Evolutionary conservation across 2,888 invertebrate genomes (phyloP), one percentile per base, ranked within the genome.

Genomic region (Graphium colonna): DNA sequence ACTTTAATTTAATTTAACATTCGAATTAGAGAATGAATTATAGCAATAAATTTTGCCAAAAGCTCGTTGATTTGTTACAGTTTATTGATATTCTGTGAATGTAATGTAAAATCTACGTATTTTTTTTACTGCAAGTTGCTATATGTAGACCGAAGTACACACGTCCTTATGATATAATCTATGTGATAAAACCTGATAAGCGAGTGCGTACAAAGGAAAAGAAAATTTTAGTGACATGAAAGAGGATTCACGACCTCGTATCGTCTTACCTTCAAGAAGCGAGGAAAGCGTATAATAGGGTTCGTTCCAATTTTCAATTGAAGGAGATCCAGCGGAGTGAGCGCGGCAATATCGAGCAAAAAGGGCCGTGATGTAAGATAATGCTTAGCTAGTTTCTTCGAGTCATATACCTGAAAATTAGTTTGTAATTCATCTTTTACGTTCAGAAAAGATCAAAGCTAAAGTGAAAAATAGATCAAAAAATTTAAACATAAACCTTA

Each of bases 281-380:
- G 92, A 54, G 96, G 96, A 82, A 95, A 96, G 69, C 98, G 93
- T 64, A 97, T 91, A 82, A 98, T 93, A 28, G 98, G 97, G 75
- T 96, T 94, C 59, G 91, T 91, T 61, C 96, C 96, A 59, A 95
- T 92, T 74, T 93, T 92, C 55, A 97, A 85, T 83, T 98, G 97
- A 48, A 98, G 82, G 53, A 98, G 90, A 78, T 98, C 98, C 58
- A 98, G 88, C 0, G 98, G 98, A 51, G 95, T 87, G 57, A 98
- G 86, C 36, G 97, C 93, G 33, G 94, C 86, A 60, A 97, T 86
- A 83, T 98, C 98, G 65, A 97, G 87, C 39, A 96, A 89, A 77
- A 98, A 98, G 61, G 95, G 92, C 66, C 94, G 93, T 26, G 97
- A 97, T 61, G 93, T 92, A 62, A 97, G 88, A 81, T 98, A 98